Base-by-base conservation (phyloP, 2,888 invertebrate species). In the Lasius platythorax region DNA sequence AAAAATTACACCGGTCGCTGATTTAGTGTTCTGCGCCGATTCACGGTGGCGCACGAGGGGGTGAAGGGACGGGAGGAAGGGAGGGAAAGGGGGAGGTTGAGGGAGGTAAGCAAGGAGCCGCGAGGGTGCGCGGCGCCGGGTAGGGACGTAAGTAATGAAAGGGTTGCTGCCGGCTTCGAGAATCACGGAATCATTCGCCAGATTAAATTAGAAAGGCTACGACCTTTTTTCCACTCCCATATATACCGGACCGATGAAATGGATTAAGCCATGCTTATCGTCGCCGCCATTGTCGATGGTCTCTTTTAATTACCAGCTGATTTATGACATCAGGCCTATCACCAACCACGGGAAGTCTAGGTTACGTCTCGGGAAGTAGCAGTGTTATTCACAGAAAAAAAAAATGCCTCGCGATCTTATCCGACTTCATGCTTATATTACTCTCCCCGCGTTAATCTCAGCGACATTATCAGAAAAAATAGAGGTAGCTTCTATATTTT, bases 111-210 rank as follows among this genome's bases (percentile, higher is more conserved):
- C 87, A 84, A 85, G 84, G 86, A 92, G 91, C 89, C 91, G 91
- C 88, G 83, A 84, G 82, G 87, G 87, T 85, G 86, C 79, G 91
- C 86, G 82, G 58, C 6, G 67, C 12, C 50, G 73, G 46, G 73
- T 61, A 92, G 91, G 91, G 92, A 93, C 86, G 93, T 95, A 94
- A 95, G 95, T 95, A 95, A 95, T 95, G 94, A 95, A 94, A 94
- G 95, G 94, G 95, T 95, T 95, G 94, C 91, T 90, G 89, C 85
- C 91, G 91, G 92, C 92, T 91, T 92, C 92, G 92, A 92, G 94
- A 95, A 94, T 95, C 95, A 94, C 95, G 95, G 94, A 95, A 95
- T 95, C 94, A 95, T 95, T 94, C 94, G 93, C 93, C 94, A 94
- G 94, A 95, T 95, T 95, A 94, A 95, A 95, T 95, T 94, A 95